Evolutionary conservation across 2,888 invertebrate genomes (phyloP).

Genomic region (Noctua janthe): DNA sequence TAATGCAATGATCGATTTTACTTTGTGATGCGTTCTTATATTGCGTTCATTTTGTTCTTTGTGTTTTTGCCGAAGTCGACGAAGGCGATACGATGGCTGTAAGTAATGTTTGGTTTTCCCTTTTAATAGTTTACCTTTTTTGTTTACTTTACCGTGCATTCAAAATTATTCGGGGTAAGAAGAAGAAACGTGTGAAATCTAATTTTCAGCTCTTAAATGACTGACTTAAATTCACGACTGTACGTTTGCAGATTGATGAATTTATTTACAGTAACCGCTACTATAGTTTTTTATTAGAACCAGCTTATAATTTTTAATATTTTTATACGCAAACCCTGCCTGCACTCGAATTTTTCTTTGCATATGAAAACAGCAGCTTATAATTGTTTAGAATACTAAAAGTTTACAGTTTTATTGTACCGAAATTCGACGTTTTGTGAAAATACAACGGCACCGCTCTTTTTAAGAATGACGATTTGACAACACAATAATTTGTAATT

Average conservation of each 20-base stretch:
- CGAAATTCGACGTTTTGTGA: neutral
- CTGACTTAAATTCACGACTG: neutral
- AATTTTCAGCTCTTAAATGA: neutral
- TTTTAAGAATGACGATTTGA: neutral
- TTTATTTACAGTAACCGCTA: neutral
- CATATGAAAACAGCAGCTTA: neutral
- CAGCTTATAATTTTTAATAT: neutral
- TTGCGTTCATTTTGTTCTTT: slow-evolving; percentile 87
- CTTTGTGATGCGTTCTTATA: slow-evolving; percentile 86
- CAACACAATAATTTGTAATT: neutral
- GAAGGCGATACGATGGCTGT: slow-evolving; percentile 89
- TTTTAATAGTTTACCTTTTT: slow-evolving; percentile 16
- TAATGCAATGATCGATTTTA: slow-evolving; percentile 67
- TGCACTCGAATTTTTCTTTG: no score
- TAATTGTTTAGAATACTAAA: neutral
- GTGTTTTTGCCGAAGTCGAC: slow-evolving; percentile 86
- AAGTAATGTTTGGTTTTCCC: slow-evolving; percentile 75
- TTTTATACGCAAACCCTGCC: no score
- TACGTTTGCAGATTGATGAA: neutral
- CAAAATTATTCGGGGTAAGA: neutral
- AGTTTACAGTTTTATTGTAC: neutral
- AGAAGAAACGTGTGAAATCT: no score
- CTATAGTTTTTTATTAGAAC: neutral
- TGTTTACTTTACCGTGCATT: slow-evolving; percentile 6
- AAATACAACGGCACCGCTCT: neutral